Evolutionary conservation across 2,113 vertebrate species (phyloP).

Genomic region (Thryonomys swinderianus): DNA sequence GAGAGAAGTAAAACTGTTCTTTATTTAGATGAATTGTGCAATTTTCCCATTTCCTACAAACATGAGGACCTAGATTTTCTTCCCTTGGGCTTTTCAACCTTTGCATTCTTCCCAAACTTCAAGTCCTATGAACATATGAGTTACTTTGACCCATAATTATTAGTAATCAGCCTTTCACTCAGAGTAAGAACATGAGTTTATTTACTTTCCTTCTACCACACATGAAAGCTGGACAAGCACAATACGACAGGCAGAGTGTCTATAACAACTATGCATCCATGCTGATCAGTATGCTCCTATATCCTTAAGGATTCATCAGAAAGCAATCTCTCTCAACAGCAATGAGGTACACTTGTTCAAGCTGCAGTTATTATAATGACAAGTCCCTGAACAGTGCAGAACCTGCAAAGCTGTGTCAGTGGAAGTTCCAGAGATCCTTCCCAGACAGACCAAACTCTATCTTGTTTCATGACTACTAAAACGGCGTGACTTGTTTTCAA

Average conservation of each 20-base stretch:
- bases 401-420: background rate
- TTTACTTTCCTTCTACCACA: background rate
- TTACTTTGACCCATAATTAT: background rate
- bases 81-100: background rate
- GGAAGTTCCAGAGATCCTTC: background rate
- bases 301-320: background rate
- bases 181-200: background rate
- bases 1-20: background rate
- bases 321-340: fast-evolving
- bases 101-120: background rate
- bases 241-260: background rate
- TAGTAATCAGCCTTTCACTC: background rate
- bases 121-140: background rate
- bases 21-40: background rate
- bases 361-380: background rate
- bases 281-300: background rate
- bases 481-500: background rate
- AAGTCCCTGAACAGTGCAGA: background rate
- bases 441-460: background rate
- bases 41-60: background rate
- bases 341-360: background rate
- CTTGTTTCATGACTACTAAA: background rate
- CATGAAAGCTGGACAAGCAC: background rate
- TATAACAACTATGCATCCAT: background rate
- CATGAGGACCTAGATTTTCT: background rate